A percentile compares a stretch with the other conserved stretches of the same genome.
phyloP scores from a whole-genome alignment of 2,797 vertebrate species.

The Zalophus californianus region DNA sequence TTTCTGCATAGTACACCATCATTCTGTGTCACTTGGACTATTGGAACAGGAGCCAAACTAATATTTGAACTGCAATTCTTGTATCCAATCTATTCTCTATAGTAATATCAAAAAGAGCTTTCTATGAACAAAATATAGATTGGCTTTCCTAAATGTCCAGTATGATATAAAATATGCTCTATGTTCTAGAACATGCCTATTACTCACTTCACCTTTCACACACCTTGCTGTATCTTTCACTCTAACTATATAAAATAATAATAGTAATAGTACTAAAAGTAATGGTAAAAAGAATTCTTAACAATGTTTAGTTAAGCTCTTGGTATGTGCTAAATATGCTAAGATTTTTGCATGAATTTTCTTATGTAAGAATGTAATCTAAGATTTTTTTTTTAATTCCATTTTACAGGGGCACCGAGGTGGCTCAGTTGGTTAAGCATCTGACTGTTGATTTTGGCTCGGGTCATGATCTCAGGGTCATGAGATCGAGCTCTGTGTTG shows the following conservation, averaged over 20 bases:
- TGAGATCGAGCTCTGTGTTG: too few relatives aligned
- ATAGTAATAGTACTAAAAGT: neutral
- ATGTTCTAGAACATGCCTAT: neutral
- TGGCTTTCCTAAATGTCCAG: neutral
- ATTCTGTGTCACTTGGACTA: neutral
- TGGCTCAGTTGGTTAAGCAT: too few relatives aligned
- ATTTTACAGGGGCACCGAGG: too few relatives aligned
- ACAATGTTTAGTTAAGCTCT: neutral
- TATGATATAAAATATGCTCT: neutral
- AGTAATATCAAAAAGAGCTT: neutral
- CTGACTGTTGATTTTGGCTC: too few relatives aligned
- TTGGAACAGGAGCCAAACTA: neutral
- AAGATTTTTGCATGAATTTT: neutral
- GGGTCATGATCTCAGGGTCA: too few relatives aligned
- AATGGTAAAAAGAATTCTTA: neutral
- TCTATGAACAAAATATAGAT: neutral
- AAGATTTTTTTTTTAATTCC: neutral
- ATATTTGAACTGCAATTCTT: neutral
- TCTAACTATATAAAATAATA: neutral
- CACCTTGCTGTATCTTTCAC: neutral
- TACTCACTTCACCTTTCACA: neutral
- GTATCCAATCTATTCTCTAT: neutral
- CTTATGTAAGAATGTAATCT: neutral
- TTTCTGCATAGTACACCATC: neutral
- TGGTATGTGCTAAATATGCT: neutral